Evolutionary conservation across 2,888 invertebrate genomes (phyloP).

Genomic region (Brassicogethes aeneus): DNA sequence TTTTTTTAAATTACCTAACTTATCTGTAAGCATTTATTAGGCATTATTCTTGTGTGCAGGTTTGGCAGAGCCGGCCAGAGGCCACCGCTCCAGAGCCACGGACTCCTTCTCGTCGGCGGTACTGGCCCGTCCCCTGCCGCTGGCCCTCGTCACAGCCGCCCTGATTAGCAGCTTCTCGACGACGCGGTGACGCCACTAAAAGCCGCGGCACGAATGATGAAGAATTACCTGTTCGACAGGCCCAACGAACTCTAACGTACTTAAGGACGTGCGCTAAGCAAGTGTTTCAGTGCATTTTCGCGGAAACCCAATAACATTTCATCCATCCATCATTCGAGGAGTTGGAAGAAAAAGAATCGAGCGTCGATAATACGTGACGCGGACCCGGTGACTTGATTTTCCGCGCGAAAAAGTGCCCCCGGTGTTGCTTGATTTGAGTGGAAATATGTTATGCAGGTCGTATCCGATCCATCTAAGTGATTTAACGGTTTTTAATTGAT

Average conservation of each 20-base stretch:
- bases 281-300: conserved; percentile 12
- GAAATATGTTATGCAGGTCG: too few relatives aligned
- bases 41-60: too few relatives aligned
- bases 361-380: not conserved
- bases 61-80: conserved; percentile 38
- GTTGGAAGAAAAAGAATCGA: conserved; percentile 7
- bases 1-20: too few relatives aligned
- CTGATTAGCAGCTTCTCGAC: conserved; percentile 7
- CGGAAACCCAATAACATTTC: conserved; percentile 15
- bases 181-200: conserved; percentile 17
- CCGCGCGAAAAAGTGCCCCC: too few relatives aligned
- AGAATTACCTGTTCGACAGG: conserved; percentile 8
- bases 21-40: too few relatives aligned
- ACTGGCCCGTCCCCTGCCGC: conserved; percentile 12
- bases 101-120: conserved; percentile 25
- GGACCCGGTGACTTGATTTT: too few relatives aligned
- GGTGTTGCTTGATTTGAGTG: too few relatives aligned
- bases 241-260: not conserved
- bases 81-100: conserved; percentile 33
- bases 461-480: too few relatives aligned
- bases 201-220: conserved; percentile 2
- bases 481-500: too few relatives aligned
- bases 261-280: conserved; percentile 1
- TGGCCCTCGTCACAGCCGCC: conserved; percentile 11
- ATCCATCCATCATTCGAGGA: conserved; percentile 22